Percentiles rank a stretch among this genome's conserved stretches.
Conservation (phyloP, 1,140 invertebrate species). For the Ganaspis sp. region DNA sequence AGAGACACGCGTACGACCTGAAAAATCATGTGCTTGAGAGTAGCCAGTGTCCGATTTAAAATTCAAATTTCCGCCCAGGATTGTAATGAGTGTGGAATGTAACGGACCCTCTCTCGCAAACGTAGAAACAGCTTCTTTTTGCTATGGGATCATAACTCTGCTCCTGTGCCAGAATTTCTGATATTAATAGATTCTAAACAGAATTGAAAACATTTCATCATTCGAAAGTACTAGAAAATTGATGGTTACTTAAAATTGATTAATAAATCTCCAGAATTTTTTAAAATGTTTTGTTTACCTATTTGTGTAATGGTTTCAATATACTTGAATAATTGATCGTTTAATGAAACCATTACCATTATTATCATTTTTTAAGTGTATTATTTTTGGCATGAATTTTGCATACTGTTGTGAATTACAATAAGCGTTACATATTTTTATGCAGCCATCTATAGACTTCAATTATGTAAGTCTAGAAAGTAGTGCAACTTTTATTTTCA, state of each 20-base stretch:
- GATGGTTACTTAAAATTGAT: not conserved
- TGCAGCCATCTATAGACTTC: constrained; percentile 3
- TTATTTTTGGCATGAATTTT: not conserved
- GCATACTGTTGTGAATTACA: not conserved
- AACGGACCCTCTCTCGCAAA: constrained; percentile 57
- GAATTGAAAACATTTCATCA: no score
- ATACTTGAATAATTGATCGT: no score
- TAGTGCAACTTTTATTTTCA: constrained; percentile 29
- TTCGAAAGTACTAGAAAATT: no score
- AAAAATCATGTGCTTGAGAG: constrained; percentile 51
- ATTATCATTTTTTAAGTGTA: not conserved
- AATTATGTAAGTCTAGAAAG: not conserved
- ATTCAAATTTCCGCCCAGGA: constrained; percentile 64
- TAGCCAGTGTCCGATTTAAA: constrained; percentile 58
- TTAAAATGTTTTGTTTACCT: no score
- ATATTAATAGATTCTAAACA: constrained; percentile 45
- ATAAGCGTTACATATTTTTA: constrained; percentile 17
- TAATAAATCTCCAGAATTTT: no score
- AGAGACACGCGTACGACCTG: constrained; percentile 42
- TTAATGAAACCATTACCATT: no score
- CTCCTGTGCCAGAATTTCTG: constrained; percentile 52
- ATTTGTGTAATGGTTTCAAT: no score
- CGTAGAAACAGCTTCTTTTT: constrained; percentile 35
- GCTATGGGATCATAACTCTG: constrained; percentile 48
- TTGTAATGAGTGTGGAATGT: constrained; percentile 66